Conservation (phyloP, 1,140 invertebrate genomes). For the Cydia strobilella region DNA sequence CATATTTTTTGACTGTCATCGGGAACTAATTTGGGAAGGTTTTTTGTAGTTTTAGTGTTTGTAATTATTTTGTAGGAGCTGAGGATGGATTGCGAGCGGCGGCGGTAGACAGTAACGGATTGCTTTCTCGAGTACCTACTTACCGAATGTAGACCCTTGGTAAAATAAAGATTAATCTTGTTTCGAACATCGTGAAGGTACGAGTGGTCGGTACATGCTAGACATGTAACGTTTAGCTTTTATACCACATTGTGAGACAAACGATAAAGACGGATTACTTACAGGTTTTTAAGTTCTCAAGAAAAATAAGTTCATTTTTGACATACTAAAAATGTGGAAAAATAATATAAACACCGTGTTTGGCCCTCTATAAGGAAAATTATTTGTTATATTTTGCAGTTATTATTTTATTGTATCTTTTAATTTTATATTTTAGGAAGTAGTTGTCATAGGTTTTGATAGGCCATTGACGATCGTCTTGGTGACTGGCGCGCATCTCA, state of each 20-base stretch:
- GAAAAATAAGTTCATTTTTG: too few species aligned
- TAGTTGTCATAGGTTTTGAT: too few species aligned
- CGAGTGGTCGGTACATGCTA: not conserved
- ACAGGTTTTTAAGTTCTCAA: too few species aligned
- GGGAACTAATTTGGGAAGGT: constrained; percentile 74
- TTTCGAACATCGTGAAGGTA: not conserved
- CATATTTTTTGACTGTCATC: constrained; percentile 76
- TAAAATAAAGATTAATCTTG: not conserved
- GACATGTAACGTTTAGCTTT: not conserved
- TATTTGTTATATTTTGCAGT: too few species aligned
- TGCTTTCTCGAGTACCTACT: not conserved
- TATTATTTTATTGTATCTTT: too few species aligned
- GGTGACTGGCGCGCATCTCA: too few species aligned
- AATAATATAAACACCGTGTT: not conserved
- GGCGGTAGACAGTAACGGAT: constrained; percentile 4
- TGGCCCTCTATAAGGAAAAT: not conserved
- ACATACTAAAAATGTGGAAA: too few species aligned
- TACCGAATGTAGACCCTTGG: not conserved
- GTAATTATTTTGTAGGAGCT: constrained; percentile 61
- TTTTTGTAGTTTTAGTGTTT: constrained; percentile 70
- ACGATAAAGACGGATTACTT: too few species aligned
- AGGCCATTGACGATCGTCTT: too few species aligned
- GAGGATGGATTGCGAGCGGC: constrained; percentile 4
- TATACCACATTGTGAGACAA: too few species aligned
- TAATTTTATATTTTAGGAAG: too few species aligned